phyloP scores from a whole-genome alignment of 2,888 invertebrate genomes.

The Xestia xanthographa region DNA sequence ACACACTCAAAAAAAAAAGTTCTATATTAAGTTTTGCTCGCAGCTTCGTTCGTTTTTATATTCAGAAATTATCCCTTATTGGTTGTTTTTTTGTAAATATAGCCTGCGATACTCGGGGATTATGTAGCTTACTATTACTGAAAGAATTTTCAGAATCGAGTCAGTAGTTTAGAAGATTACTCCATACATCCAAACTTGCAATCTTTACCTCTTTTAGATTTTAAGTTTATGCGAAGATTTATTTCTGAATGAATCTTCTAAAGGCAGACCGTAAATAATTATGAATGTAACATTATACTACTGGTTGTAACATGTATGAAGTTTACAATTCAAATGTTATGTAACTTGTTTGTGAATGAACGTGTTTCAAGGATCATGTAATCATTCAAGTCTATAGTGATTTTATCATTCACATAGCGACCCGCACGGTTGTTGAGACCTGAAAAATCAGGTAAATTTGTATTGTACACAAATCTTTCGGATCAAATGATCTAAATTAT shows the following conservation, averaged over 20 bases:
- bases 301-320: conserved; percentile 29
- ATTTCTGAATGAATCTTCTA: conserved; percentile 23
- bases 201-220: neutral
- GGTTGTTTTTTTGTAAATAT: too few relatives aligned
- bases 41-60: neutral
- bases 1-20: too few relatives aligned
- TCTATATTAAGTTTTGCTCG: neutral
- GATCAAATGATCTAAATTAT: neutral
- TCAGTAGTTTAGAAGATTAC: neutral
- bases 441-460: neutral
- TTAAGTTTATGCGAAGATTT: conserved; percentile 16
- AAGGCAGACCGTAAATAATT: conserved; percentile 14
- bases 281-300: conserved; percentile 27
- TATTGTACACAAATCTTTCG: neutral
- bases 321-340: conserved; percentile 31
- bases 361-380: conserved; percentile 22
- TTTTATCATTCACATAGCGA: neutral
- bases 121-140: neutral
- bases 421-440: neutral
- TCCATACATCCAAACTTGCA: neutral
- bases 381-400: neutral
- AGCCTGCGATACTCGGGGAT: neutral
- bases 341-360: conserved; percentile 31
- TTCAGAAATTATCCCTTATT: neutral
- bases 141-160: neutral